Base-by-base conservation (phyloP, 2,797 vertebrate genomes). In the Chelon auratus region DNA sequence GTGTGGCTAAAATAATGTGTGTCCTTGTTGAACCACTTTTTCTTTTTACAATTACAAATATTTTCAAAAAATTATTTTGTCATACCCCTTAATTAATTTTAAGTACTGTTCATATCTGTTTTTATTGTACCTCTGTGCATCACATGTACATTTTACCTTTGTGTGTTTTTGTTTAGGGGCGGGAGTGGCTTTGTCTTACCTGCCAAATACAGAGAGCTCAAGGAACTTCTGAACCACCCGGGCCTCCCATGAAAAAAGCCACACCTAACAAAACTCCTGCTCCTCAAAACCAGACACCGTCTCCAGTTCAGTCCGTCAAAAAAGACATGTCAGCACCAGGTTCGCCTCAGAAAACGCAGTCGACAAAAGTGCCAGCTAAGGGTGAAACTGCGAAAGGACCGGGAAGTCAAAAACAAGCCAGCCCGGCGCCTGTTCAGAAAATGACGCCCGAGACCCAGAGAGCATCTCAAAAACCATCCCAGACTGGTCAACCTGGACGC, bases 131-230 rank as follows among this genome's bases (percentile, higher is more conserved):
- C 8, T 33, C 42, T 60, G 14, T 43, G 30, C 3, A 48, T 45
- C 14, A 40, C 47, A 9, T 18, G 4, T 14, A 42, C 56, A 20
- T 52, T 36, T 53, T 15, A 55, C 10, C 26, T 22, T 24, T 70
- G 9, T 57, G 61, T 68, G 0, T 26, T 63, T 69, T 65, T 82
- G 0, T 65, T 73, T 52, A 95, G 95, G 93, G 83, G 0, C 95
- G 89, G 8, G 97, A 99, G 81, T 99, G 97, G 98, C 96, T 99
- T 67, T 99, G 97, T 94, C 96, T 99, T 77, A 97, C 96, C 85
- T 99, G 98, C 86, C 98, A 99, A 93, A 95, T 98, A 93, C 94
- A 96, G 74, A 95, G 97, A 95, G 96, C 96, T 0, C 88, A 97
- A 77, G 95, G 77, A 66, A 88, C 71, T 42, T 93, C 93, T 59